Evolutionary conservation across 1,140 invertebrate species (phyloP).

Genomic region (Eulimnadia texana): DNA sequence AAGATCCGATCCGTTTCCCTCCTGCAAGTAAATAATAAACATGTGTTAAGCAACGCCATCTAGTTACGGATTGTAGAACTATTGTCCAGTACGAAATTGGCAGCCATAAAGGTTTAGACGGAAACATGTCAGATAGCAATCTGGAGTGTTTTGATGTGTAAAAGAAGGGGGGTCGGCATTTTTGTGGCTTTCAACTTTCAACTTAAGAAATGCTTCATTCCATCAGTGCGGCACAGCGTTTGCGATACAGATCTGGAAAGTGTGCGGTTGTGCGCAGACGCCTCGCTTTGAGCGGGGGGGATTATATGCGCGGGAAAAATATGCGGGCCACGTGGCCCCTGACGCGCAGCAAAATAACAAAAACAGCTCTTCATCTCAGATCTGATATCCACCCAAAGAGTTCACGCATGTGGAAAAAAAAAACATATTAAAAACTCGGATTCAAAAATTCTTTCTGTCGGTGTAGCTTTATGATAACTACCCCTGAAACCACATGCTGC

Average conservation of each 20-base stretch:
- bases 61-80: neutral
- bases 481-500: too few species aligned
- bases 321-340: too few species aligned
- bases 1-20: conserved; percentile 7
- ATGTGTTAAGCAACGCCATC: neutral
- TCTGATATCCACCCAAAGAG: too few species aligned
- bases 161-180: neutral
- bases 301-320: too few species aligned
- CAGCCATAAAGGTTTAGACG: neutral
- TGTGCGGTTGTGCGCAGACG: too few species aligned
- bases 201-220: neutral
- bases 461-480: too few species aligned
- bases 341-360: too few species aligned
- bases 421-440: too few species aligned
- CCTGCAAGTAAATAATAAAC: conserved; percentile 6
- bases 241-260: neutral
- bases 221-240: neutral
- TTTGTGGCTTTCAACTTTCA: neutral
- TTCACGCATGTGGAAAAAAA: too few species aligned
- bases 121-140: neutral
- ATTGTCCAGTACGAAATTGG: neutral
- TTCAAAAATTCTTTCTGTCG: too few species aligned
- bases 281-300: too few species aligned
- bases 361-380: too few species aligned
- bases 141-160: neutral